Conservation (phyloP, 2,888 invertebrate species). For the Metopia argyrocephala region DNA sequence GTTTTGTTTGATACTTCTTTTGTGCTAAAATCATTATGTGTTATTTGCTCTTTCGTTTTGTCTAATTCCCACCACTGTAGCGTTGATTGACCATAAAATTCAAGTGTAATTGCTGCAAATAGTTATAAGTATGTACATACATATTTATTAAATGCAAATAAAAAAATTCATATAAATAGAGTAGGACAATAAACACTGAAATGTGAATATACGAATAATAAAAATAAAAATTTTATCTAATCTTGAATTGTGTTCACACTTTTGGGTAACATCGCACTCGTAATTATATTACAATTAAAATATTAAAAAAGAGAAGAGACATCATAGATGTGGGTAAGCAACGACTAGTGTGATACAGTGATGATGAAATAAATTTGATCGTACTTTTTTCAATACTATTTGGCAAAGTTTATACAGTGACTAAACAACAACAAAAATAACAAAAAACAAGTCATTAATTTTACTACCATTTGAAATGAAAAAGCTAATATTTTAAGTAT, state of each 20-base stretch:
- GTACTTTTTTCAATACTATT: too few species aligned
- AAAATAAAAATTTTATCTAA: slow-evolving; percentile 42
- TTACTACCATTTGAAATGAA: too few species aligned
- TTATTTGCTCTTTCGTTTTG: slow-evolving; percentile 42
- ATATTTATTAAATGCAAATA: neutral
- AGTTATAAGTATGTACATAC: neutral
- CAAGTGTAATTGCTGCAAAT: slow-evolving; percentile 46
- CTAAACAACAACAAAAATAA: too few species aligned
- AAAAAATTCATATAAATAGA: neutral
- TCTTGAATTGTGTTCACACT: slow-evolving; percentile 20
- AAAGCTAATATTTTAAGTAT: too few species aligned
- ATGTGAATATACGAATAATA: neutral
- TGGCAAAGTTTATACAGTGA: too few species aligned
- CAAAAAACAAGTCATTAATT: too few species aligned
- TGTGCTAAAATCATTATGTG: slow-evolving; percentile 56
- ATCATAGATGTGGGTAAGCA: neutral
- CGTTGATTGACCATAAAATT: slow-evolving; percentile 54
- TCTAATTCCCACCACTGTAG: slow-evolving; percentile 56
- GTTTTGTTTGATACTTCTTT: slow-evolving; percentile 45
- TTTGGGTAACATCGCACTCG: slow-evolving; percentile 17
- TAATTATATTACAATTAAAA: slow-evolving; percentile 9
- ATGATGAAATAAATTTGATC: neutral
- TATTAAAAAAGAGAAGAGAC: neutral
- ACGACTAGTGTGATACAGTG: neutral
- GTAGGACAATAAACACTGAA: neutral